Evolutionary conservation across 2,113 vertebrate species (phyloP).

Genomic region (Pholis gunnellus): DNA sequence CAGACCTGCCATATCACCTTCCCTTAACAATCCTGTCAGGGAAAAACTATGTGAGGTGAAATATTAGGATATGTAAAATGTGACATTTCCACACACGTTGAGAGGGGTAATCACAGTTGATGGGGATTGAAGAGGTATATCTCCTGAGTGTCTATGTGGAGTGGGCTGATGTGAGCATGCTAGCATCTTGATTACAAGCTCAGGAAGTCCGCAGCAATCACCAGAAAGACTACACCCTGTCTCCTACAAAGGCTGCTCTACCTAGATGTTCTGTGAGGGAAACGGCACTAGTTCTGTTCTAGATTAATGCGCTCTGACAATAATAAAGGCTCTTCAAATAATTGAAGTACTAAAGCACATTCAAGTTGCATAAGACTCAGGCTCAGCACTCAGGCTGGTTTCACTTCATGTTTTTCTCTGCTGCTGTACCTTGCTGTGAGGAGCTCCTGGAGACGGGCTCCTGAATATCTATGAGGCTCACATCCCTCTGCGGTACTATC

Average conservation of each 20-base stretch:
- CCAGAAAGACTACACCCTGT: conserved; percentile 27
- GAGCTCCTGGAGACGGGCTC: conserved; percentile 38
- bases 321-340: conserved; percentile 66
- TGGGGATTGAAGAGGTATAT: conserved; percentile 73
- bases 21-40: conserved; percentile 70
- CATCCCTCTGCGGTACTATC: conserved; percentile 64
- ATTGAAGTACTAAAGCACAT: conserved; percentile 64
- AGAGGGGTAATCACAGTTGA: conserved; percentile 81
- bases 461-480: conserved; percentile 76
- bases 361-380: conserved; percentile 52
- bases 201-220: conserved; percentile 57
- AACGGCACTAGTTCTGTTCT: conserved; percentile 33
- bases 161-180: conserved; percentile 62
- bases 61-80: conserved; percentile 84
- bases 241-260: conserved; percentile 46
- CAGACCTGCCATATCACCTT: conserved; percentile 34
- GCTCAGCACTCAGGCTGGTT: conserved; percentile 50
- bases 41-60: conserved; percentile 72
- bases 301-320: conserved; percentile 67
- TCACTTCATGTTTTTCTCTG: conserved; percentile 55
- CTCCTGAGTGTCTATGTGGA: conserved; percentile 55
- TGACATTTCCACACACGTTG: conserved; percentile 81
- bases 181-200: conserved; percentile 70
- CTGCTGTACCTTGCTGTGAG: conserved; percentile 59
- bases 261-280: conserved; percentile 46